These are phyloP conservation scores for Sarcophaga peregrina DNA, from an alignment of 1,140 invertebrate genomes.

Conservation along the genomic window DNA sequence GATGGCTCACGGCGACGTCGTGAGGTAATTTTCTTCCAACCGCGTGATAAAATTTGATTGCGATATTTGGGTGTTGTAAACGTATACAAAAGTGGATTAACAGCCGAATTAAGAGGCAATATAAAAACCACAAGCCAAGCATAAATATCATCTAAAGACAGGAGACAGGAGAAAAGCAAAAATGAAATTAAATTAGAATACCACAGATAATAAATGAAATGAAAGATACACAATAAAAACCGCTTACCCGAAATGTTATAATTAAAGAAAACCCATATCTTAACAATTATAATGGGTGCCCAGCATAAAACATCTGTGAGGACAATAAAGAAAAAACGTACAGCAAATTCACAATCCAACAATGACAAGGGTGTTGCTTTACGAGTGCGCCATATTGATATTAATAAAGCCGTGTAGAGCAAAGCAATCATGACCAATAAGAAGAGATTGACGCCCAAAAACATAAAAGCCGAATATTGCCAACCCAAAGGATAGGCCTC, in stretches of 20 bases:
- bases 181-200: conserved; percentile 24
- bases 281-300: conserved; percentile 79
- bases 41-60: conserved; percentile 66
- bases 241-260: conserved; percentile 69
- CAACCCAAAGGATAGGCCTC: conserved; percentile 77
- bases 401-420: conserved; percentile 75
- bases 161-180: not conserved
- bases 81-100: conserved; percentile 84
- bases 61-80: conserved; percentile 79
- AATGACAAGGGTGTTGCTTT: conserved; percentile 72
- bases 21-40: conserved; percentile 64
- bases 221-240: not conserved
- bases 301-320: conserved; percentile 80
- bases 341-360: conserved; percentile 76
- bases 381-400: conserved; percentile 73
- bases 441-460: conserved; percentile 75
- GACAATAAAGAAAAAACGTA: conserved; percentile 81
- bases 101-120: conserved; percentile 80
- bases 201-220: not conserved
- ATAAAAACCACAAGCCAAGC: conserved; percentile 83
- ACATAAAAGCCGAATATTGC: conserved; percentile 81
- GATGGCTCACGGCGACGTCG: conserved; percentile 55
- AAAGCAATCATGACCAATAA: conserved; percentile 74
- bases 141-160: conserved; percentile 71
- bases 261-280: conserved; percentile 73